Evolutionary conservation across 1,140 invertebrate species (phyloP), one percentile per base, ranked within the genome.

Genomic region (Orchestia grillus): DNA sequence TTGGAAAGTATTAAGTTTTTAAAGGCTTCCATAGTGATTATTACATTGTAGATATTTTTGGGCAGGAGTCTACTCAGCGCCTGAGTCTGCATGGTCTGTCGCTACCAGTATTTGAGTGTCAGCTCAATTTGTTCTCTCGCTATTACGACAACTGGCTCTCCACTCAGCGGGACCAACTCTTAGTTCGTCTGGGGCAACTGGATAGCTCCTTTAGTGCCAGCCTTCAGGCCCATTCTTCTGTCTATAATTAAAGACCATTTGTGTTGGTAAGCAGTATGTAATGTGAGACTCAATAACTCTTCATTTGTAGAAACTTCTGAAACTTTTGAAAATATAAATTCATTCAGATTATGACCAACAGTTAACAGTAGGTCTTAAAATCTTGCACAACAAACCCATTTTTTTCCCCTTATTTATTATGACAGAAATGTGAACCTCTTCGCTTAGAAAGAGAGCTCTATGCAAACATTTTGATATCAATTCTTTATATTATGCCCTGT

Each of bases 101-200:
- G 42, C 95, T 96, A 36, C 96, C 96, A 28, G 95, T 96, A 16
- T 92, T 97, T 40, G 96, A 97, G 96, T 97, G 96, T 91, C 96
- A 97, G 62, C 90, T 97, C 11, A 96, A 95, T 44, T 95, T 97
- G 16, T 96, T 97, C 62, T 96, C 96, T 16, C 96, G 95, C 41
- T 97, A 96, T 95, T 97, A 96, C 91, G 96, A 96, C 95, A 91
- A 95, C 44, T 97, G 96, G 96, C 92, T 87, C 23, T 95, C 96
- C 90, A 77, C 95, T 0, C 95, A 96, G 15, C 96, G 96, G 45
- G 96, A 97, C 53, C 53, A 23, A 15, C 96, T 97, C 0, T 95
- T 97, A 11, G 95, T 95, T 62, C 96, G 90, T 92, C 95, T 97
- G 8, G 96, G 96, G 28, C 96, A 96, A 41, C 43, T 96, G 62